These are phyloP conservation scores for Chymomyza costata DNA, from an alignment of 1,140 invertebrate species.

Conservation along the genomic window DNA sequence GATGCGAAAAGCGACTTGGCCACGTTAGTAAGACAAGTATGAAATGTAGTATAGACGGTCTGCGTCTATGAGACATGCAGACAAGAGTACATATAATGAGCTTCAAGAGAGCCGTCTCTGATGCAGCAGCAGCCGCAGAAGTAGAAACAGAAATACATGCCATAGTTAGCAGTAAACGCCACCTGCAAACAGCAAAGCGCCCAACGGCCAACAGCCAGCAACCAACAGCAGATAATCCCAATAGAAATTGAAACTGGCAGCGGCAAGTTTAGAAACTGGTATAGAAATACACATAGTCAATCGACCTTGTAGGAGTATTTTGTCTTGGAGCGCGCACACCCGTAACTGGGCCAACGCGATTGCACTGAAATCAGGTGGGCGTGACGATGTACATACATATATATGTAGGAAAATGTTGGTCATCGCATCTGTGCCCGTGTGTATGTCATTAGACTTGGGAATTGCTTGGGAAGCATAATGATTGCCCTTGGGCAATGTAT, in stretches of 20 bases:
- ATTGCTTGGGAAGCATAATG: slow-evolving; percentile 33
- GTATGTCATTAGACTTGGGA: slow-evolving; percentile 28
- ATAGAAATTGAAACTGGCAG: slow-evolving; percentile 73
- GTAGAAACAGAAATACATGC: too few species aligned
- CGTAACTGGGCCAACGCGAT: slow-evolving; percentile 72
- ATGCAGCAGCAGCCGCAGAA: slow-evolving; percentile 22
- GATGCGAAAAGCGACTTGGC: slow-evolving; percentile 38
- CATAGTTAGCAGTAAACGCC: slow-evolving; percentile 19
- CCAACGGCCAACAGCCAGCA: slow-evolving; percentile 22
- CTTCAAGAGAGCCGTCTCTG: slow-evolving; percentile 39
- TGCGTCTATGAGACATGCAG: slow-evolving; percentile 19
- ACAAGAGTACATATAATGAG: slow-evolving; percentile 26
- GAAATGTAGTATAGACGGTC: too few species aligned
- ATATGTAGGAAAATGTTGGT: slow-evolving; percentile 70
- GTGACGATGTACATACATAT: too few species aligned
- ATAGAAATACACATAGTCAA: slow-evolving; percentile 62
- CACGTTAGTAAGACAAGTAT: slow-evolving; percentile 12
- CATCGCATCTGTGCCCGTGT: slow-evolving; percentile 35
- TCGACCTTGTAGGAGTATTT: slow-evolving; percentile 73
- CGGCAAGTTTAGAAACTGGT: slow-evolving; percentile 73
- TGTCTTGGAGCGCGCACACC: slow-evolving; percentile 65
- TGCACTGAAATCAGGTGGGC: slow-evolving; percentile 71
- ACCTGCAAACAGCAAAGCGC: slow-evolving; percentile 51
- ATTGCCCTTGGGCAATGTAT: slow-evolving; percentile 24
- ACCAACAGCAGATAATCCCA: slow-evolving; percentile 62